Percentiles rank a stretch among this genome's conserved stretches.
Evolutionary conservation across 1,140 invertebrate genomes (phyloP).

Genomic region (Lordiphosa clarofinis): DNA sequence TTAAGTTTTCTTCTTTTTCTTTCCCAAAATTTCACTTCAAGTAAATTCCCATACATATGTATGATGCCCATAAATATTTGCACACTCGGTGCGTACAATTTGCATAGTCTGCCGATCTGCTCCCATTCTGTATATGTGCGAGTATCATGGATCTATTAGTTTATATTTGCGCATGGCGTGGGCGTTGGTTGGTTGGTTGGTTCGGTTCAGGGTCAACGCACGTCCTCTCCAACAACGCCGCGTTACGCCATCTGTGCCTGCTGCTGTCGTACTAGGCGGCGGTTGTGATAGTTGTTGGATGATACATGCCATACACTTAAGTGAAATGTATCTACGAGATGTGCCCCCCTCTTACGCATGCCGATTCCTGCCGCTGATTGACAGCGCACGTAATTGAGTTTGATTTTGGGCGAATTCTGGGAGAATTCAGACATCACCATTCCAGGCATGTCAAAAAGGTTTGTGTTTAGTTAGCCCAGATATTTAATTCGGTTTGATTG

Average conservation of each 20-base stretch:
- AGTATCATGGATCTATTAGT: conserved; percentile 46
- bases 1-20: conserved; percentile 22
- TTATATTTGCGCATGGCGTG: conserved; percentile 67
- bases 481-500: conserved; percentile 72
- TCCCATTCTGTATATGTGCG: conserved; percentile 2
- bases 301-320: conserved; percentile 70
- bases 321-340: conserved; percentile 67
- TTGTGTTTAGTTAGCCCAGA: conserved; percentile 74
- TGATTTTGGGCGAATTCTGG: conserved; percentile 67
- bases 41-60: conserved; percentile 20
- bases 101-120: conserved; percentile 23
- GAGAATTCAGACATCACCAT: conserved; percentile 65
- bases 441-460: conserved; percentile 45
- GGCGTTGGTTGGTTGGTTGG: conserved; percentile 29
- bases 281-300: conserved; percentile 53
- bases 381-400: conserved; percentile 72
- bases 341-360: conserved; percentile 62
- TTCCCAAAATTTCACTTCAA: conserved; percentile 30
- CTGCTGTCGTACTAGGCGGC: conserved; percentile 43
- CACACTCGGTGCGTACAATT: conserved; percentile 29
- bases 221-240: conserved; percentile 22
- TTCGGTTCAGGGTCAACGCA: conserved; percentile 67
- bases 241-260: conserved; percentile 40
- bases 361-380: conserved; percentile 67
- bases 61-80: conserved; percentile 46